Evolutionary conservation across 1,140 invertebrate genomes (phyloP).

Genomic region (Kradibia gibbosae): DNA sequence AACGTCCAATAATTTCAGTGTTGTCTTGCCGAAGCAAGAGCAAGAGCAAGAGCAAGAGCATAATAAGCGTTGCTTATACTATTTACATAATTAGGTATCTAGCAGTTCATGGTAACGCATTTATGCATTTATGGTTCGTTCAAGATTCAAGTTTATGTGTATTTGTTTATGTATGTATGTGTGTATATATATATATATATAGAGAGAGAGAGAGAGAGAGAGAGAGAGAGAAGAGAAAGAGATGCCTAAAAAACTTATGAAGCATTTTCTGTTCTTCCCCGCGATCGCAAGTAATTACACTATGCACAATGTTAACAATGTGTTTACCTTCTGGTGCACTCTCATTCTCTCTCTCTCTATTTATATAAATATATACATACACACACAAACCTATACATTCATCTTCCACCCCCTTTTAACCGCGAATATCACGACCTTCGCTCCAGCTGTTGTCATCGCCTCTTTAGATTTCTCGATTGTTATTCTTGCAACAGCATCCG

Average conservation of each 20-base stretch:
- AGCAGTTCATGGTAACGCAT: neutral
- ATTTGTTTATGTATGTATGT: no score
- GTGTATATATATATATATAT: neutral
- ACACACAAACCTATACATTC: neutral
- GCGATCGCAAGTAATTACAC: conserved; percentile 21
- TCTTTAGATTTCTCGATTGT: neutral
- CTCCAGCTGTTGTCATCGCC: conserved; percentile 33
- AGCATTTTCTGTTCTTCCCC: no score
- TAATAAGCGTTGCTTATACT: neutral
- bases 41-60: neutral
- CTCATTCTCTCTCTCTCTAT: conserved; percentile 1
- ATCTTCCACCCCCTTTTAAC: neutral
- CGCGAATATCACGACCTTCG: conserved; percentile 39
- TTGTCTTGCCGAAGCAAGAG: neutral
- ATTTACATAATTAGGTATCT: conserved; percentile 37
- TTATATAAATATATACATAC: conserved; percentile 27
- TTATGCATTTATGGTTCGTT: neutral
- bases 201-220: neutral
- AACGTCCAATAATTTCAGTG: conserved; percentile 19
- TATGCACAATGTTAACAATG: conserved; percentile 38
- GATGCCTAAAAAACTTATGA: neutral
- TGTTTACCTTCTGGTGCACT: conserved; percentile 40
- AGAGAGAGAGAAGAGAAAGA: neutral
- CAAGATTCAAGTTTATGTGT: neutral
- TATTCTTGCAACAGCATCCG: neutral